Evolutionary conservation across 1,140 invertebrate species (phyloP).

Genomic region (Drosophila pachea): DNA sequence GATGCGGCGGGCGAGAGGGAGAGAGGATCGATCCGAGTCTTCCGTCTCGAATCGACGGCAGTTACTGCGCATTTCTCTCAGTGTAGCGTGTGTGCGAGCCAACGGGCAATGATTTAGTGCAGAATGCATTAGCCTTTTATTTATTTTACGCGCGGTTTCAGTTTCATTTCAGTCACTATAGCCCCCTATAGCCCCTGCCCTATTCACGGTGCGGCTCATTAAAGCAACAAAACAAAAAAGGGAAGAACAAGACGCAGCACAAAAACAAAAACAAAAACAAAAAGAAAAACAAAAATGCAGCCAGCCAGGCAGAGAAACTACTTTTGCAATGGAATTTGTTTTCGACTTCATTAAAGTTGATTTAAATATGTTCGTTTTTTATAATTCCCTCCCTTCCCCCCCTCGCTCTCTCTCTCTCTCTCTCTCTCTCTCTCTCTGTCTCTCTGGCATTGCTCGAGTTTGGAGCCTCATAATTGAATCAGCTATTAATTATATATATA

Average conservation of each 20-base stretch:
- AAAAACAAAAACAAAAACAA: conserved; percentile 33
- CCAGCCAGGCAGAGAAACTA: conserved; percentile 38
- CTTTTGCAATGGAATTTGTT: conserved; percentile 54
- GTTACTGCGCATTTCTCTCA: neutral
- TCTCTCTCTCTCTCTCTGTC: neutral
- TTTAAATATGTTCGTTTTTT: conserved; percentile 53
- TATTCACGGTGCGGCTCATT: conserved; percentile 25
- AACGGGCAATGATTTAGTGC: conserved; percentile 59
- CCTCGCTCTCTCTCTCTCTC: neutral
- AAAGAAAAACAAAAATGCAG: conserved; percentile 24
- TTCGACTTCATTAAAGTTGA: conserved; percentile 72
- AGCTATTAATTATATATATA: conserved; percentile 33
- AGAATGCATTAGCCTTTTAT: conserved; percentile 68
- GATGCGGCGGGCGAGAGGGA: neutral
- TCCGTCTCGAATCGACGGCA: no score
- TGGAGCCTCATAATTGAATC: conserved; percentile 56
- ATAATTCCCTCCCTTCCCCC: neutral
- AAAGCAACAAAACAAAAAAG: conserved; percentile 24
- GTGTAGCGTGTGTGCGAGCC: neutral
- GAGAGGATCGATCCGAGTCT: no score
- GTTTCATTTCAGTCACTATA: conserved; percentile 55
- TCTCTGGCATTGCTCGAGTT: conserved; percentile 8
- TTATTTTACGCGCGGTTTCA: conserved; percentile 70
- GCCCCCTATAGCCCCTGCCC: neutral
- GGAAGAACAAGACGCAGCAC: conserved; percentile 8